Percentiles rank a stretch among this genome's conserved stretches.
Conservation (phyloP, 2,797 vertebrate genomes). For the Chelmon rostratus region DNA sequence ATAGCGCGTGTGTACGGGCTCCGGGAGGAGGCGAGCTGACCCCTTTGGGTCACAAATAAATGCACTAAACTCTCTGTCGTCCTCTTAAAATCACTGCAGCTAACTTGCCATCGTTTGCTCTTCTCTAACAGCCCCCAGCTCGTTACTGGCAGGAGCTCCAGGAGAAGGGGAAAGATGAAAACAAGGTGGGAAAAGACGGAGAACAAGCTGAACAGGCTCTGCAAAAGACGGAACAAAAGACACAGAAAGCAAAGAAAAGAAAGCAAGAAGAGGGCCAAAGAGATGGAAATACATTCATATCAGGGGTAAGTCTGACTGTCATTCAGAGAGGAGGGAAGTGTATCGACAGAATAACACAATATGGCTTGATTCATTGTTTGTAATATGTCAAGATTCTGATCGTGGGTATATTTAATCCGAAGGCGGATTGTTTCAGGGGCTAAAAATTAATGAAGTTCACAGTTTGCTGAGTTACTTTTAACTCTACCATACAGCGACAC, state of each 20-base stretch:
- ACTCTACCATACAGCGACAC: no score
- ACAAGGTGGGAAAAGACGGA: constrained; percentile 26
- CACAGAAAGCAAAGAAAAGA: constrained; percentile 43
- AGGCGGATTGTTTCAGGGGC: not conserved
- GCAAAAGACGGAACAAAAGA: not conserved
- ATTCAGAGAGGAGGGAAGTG: not conserved
- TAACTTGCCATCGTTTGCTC: not conserved
- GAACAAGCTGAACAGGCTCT: not conserved
- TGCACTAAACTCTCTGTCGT: not conserved
- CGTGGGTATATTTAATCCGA: not conserved
- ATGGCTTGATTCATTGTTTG: not conserved
- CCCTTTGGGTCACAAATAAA: not conserved
- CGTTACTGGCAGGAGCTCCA: constrained; percentile 81
- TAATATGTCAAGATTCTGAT: not conserved
- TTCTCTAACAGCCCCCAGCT: constrained; percentile 57
- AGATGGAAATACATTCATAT: constrained; percentile 48
- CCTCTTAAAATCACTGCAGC: not conserved
- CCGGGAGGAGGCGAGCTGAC: not conserved
- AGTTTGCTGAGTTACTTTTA: not conserved
- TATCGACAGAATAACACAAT: not conserved
- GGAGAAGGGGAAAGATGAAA: constrained; percentile 29
- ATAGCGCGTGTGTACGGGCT: not conserved
- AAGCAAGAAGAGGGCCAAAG: constrained; percentile 18
- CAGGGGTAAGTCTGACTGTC: constrained; percentile 71
- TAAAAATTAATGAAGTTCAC: not conserved